A percentile compares a stretch with the other conserved stretches of the same genome.
These are phyloP conservation scores for Aspidiotus rigidus DNA, from an alignment of 2,888 invertebrate species.

Conservation along the genomic window DNA sequence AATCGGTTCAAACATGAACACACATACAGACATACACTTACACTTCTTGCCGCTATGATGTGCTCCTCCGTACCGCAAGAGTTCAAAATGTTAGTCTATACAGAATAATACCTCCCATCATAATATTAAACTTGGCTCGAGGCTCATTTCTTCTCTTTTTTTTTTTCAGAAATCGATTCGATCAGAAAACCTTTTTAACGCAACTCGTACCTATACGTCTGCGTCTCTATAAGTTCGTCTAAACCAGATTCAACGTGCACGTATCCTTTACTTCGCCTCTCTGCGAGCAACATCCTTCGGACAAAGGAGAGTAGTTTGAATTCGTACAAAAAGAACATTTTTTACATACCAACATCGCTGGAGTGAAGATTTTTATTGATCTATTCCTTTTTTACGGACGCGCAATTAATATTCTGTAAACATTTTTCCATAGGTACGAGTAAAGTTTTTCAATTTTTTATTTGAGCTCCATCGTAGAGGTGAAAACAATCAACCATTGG, in stretches of 20 bases:
- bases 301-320: not conserved
- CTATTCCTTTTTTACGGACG: no score
- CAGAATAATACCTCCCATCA: conserved; percentile 18
- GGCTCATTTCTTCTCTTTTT: conserved; percentile 10
- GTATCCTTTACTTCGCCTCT: not conserved
- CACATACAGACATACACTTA: not conserved
- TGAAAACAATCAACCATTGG: no score
- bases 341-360: not conserved
- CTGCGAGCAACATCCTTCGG: not conserved
- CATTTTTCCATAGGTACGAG: no score
- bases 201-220: not conserved
- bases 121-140: conserved; percentile 25
- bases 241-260: not conserved
- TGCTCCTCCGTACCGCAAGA: conserved; percentile 14
- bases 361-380: not conserved
- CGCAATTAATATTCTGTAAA: no score
- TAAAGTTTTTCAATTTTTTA: no score
- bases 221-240: not conserved
- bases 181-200: conserved; percentile 14
- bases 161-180: conserved; percentile 29
- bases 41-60: not conserved
- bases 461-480: no score
- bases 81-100: not conserved
- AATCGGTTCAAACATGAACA: conserved; percentile 15
- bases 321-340: not conserved